Evolutionary conservation across 1,140 invertebrate genomes (phyloP).

Genomic region (Hesperophylax magnus): DNA sequence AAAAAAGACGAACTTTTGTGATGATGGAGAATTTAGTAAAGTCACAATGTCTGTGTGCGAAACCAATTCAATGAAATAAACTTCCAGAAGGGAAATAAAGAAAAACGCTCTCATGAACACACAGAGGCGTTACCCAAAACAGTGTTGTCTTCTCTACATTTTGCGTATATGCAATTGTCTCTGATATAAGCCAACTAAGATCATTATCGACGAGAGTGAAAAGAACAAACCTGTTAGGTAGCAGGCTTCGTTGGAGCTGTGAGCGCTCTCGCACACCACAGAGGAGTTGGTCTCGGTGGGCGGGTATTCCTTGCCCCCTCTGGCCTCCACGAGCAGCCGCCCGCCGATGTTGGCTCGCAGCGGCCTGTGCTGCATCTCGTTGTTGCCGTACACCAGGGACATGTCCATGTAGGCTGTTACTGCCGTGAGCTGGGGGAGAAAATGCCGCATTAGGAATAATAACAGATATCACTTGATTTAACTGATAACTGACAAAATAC

Average conservation of each 20-base stretch:
- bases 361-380: slow-evolving; percentile 73
- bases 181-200: background rate
- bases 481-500: too few relatives aligned
- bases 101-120: too few relatives aligned
- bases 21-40: too few relatives aligned
- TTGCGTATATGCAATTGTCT: too few relatives aligned
- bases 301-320: slow-evolving; percentile 78
- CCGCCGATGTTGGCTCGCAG: slow-evolving; percentile 78
- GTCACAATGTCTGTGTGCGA: too few relatives aligned
- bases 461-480: too few relatives aligned
- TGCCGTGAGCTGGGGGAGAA: slow-evolving; percentile 76
- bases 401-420: slow-evolving; percentile 89
- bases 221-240: slow-evolving; percentile 73
- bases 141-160: too few relatives aligned
- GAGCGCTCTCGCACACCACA: slow-evolving; percentile 73
- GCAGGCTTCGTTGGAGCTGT: slow-evolving; percentile 75
- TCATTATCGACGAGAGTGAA: background rate
- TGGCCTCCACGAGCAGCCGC: slow-evolving; percentile 74
- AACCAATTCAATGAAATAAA: too few relatives aligned
- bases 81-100: too few relatives aligned
- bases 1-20: too few relatives aligned
- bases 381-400: slow-evolving; percentile 88
- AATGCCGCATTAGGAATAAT: background rate
- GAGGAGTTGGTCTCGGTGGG: slow-evolving; percentile 78
- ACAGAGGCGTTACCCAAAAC: too few relatives aligned